A percentile compares a stretch with the other conserved stretches of the same genome.
These are phyloP conservation scores for Halocaridina rubra DNA, from an alignment of 2,888 invertebrate genomes.

Conservation along the genomic window DNA sequence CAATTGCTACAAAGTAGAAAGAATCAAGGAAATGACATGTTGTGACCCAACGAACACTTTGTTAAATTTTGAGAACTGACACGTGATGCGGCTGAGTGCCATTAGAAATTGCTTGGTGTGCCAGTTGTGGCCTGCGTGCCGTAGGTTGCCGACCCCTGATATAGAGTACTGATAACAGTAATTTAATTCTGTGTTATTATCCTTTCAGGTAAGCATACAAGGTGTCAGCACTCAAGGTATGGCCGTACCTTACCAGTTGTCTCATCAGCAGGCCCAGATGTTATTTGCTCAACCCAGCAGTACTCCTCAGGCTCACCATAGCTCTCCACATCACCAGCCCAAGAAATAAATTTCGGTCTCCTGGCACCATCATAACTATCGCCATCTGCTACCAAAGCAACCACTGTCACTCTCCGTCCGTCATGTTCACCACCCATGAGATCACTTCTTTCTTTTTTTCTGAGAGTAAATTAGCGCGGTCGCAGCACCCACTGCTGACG, in stretches of 20 bases:
- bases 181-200: no score
- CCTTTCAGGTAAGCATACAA: constrained; percentile 33
- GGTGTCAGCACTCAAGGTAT: constrained; percentile 39
- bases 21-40: no score
- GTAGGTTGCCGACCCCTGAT: no score
- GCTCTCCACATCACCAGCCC: constrained; percentile 30
- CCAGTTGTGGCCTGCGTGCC: no score
- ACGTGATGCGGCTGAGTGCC: no score
- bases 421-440: background rate
- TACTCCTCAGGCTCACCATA: constrained; percentile 31
- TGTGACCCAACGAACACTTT: no score
- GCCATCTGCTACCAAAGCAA: background rate
- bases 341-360: constrained; percentile 15
- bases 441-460: background rate
- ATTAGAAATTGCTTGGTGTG: no score
- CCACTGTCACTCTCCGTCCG: constrained; percentile 9
- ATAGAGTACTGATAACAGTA: no score
- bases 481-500: background rate
- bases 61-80: no score
- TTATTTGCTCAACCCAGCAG: constrained; percentile 66
- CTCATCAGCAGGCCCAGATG: constrained; percentile 70
- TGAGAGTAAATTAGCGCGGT: background rate
- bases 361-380: background rate
- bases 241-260: constrained; percentile 70
- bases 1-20: no score